Base-by-base conservation (phyloP, 2,797 vertebrate species). In the Nothura maculosa region DNA sequence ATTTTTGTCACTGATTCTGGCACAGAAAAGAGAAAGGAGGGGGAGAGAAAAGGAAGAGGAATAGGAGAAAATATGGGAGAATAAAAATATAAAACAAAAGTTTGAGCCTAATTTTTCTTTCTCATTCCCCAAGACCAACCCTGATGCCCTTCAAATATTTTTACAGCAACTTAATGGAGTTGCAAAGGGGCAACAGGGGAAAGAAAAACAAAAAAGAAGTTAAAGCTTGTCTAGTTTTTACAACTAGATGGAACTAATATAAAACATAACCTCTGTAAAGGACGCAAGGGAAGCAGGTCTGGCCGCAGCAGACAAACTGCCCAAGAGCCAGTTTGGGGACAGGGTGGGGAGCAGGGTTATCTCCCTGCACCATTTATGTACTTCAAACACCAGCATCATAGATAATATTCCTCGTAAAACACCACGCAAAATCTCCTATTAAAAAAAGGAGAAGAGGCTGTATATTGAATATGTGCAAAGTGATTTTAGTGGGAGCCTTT, bases 21-120 rank as follows among this genome's bases (percentile, higher is more conserved):
- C n/a, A 61, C 0, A 75, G 20, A 38, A 73, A 19, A 32, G 12
- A 34, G 3, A 3, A 10, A 4, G 7, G 0, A 3, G 1, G 21
- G 12, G 7, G 9, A 48, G 24, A 1, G 32, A 12, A 6, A 6
- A 61, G 27, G 28, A n/a, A 55, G 20, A 62, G 42, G 32, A 1
- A 2, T 12, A 4, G 3, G 38, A 76, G 6, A 55, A n/a, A 10
- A 55, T 28, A 55, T 18, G 27, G 18, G 28, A 77, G 87, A 75
- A 18, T 47, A 81, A 91, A 84, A 57, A 83, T n/a, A n/a, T n/a
- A 91, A 81, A 61, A 10, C 19, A 64, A 68, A 80, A 50, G 0
- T 57, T 62, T 68, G 38, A 21, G 45, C 5, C 34, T 85, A 8
- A 62, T 48, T n/a, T 54, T 61, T 28, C 27, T n/a, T 32, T 72